phyloP scores from a whole-genome alignment of 2,797 vertebrate genomes.

The Spinibarbus caldwelli region DNA sequence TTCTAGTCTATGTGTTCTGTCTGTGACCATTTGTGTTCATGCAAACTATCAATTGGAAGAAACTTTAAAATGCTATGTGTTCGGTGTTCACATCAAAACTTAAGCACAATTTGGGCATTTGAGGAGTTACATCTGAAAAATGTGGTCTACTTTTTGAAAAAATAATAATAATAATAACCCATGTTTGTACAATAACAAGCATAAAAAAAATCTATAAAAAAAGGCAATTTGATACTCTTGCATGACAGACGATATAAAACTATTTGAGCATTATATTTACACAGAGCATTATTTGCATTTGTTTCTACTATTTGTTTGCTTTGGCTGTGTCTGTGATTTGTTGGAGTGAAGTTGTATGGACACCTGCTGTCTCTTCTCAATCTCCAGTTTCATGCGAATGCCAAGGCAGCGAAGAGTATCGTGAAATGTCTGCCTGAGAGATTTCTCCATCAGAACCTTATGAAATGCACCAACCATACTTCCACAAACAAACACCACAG shows the following conservation, averaged over 20 bases:
- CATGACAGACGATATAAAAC: not conserved
- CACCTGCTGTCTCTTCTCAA: slow-evolving; percentile 97
- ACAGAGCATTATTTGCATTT: not conserved
- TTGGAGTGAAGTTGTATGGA: slow-evolving; percentile 41
- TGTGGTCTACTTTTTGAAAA: too few species aligned
- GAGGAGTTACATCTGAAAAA: not conserved
- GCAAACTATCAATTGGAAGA: not conserved
- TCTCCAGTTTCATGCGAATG: slow-evolving; percentile 92
- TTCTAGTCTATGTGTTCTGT: not conserved
- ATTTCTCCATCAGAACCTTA: slow-evolving; percentile 93
- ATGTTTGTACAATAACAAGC: not conserved
- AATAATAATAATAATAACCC: not conserved
- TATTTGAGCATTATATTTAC: not conserved
- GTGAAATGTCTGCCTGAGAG: slow-evolving; percentile 88
- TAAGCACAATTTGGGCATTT: not conserved
- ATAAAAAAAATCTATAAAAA: not conserved
- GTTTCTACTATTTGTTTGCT: not conserved
- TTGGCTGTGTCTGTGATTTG: slow-evolving; percentile 15
- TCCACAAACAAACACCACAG: slow-evolving; percentile 89
- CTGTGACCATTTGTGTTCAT: not conserved
- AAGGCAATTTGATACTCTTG: not conserved
- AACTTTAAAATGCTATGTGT: not conserved
- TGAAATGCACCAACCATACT: slow-evolving; percentile 91
- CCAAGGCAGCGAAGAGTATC: slow-evolving; percentile 91
- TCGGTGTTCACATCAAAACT: not conserved